Conservation (phyloP, 1,140 invertebrate genomes). For the Bombus waltoni region DNA sequence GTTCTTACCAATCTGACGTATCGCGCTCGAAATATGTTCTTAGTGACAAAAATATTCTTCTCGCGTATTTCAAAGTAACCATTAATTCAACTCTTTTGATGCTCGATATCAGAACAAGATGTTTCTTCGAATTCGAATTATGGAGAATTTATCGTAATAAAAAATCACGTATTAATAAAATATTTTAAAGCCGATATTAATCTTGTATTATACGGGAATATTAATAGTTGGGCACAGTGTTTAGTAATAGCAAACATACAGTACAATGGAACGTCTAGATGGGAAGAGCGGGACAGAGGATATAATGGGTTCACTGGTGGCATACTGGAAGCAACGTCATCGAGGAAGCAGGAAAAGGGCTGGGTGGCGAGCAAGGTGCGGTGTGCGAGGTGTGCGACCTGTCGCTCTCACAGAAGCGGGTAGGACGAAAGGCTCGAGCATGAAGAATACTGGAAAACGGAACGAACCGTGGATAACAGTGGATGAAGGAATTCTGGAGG, state of each 20-base stretch:
- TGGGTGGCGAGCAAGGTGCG: background rate
- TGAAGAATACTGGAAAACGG: slow-evolving; percentile 48
- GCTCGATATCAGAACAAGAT: background rate
- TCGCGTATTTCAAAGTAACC: background rate
- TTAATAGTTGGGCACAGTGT: background rate
- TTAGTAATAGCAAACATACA: background rate
- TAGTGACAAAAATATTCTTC: background rate
- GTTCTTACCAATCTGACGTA: background rate
- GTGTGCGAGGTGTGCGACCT: slow-evolving; percentile 7
- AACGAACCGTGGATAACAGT: slow-evolving; percentile 35
- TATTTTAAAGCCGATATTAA: background rate
- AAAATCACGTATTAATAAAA: background rate
- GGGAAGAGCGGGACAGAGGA: background rate
- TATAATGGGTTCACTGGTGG: slow-evolving; percentile 14
- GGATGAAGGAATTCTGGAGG: slow-evolving; percentile 58
- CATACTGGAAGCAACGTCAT: background rate
- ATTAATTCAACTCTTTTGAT: background rate
- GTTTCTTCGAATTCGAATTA: background rate
- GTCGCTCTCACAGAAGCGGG: slow-evolving; percentile 15
- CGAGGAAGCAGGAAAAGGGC: slow-evolving; percentile 23
- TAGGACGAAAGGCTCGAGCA: slow-evolving; percentile 43
- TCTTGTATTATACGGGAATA: background rate
- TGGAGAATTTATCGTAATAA: background rate
- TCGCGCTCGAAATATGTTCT: background rate
- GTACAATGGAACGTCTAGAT: background rate